Percentiles rank a stretch among this genome's conserved stretches.
These are phyloP conservation scores for Galerucella calmariensis DNA, from an alignment of 2,888 invertebrate genomes.

Conservation along the genomic window DNA sequence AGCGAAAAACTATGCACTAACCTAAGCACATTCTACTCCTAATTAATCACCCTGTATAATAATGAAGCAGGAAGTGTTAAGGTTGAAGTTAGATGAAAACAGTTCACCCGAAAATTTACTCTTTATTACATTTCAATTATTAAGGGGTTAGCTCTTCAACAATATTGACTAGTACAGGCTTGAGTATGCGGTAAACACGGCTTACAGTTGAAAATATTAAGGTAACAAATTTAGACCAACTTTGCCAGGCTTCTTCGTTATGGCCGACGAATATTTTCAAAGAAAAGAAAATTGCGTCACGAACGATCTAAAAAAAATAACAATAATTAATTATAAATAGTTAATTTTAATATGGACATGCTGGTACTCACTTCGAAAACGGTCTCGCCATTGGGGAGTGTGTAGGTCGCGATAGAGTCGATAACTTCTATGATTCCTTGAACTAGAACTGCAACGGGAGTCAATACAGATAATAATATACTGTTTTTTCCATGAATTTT, in stretches of 20 bases:
- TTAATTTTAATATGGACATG: not conserved
- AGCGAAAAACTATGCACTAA: too few species aligned
- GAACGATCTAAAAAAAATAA: not conserved
- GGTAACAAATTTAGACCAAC: not conserved
- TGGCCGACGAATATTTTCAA: not conserved
- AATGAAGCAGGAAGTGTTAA: too few species aligned
- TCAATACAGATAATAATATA: not conserved
- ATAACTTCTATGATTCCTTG: not conserved
- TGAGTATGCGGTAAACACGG: not conserved
- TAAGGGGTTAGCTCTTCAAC: fast-evolving
- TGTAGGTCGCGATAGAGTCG: not conserved
- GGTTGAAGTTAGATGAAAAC: too few species aligned
- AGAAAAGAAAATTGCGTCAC: not conserved
- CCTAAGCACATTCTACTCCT: too few species aligned
- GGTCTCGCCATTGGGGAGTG: not conserved
- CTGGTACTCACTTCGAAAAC: not conserved
- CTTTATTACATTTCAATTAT: not conserved
- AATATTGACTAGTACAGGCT: not conserved
- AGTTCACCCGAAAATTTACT: not conserved
- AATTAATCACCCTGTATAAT: too few species aligned
- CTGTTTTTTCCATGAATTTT: not conserved
- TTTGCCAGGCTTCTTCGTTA: not conserved
- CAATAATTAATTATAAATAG: not conserved
- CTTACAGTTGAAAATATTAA: not conserved
- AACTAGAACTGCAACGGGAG: not conserved